Conservation (phyloP, 2,113 vertebrate genomes). For the Apus apus region DNA sequence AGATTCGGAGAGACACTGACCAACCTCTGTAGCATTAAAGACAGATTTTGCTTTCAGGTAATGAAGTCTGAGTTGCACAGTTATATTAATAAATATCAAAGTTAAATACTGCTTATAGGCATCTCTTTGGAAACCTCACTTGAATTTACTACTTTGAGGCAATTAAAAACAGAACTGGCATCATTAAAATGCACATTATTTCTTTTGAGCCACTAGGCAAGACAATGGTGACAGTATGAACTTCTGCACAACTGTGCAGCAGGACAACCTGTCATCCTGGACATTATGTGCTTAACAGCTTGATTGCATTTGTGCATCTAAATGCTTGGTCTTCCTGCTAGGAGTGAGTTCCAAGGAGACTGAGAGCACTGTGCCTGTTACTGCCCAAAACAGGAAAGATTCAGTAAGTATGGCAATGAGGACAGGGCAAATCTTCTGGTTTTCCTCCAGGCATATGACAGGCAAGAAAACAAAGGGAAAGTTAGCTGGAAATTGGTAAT, state of each 20-base stretch:
- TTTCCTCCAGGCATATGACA: background rate
- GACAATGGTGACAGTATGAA: background rate
- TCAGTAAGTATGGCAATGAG: background rate
- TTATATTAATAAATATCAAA: background rate
- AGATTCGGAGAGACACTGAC: conserved; percentile 87
- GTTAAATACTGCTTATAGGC: background rate
- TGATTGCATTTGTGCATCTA: background rate
- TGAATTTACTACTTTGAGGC: background rate
- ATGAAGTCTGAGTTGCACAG: background rate
- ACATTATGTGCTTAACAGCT: background rate
- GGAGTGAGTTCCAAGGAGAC: background rate
- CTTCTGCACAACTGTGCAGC: background rate
- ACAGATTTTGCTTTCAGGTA: background rate
- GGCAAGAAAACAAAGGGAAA: background rate
- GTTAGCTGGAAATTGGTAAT: background rate
- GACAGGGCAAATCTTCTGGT: background rate
- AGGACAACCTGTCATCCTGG: background rate
- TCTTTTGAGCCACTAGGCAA: background rate
- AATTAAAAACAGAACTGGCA: background rate
- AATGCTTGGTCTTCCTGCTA: background rate
- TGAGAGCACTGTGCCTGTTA: background rate
- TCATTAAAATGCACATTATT: background rate
- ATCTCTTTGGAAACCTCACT: background rate
- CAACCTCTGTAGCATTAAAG: conserved; percentile 83
- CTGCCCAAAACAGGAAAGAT: background rate